These are phyloP conservation scores for Platalea minor DNA, from an alignment of 2,797 vertebrate genomes.

Conservation along the genomic window DNA sequence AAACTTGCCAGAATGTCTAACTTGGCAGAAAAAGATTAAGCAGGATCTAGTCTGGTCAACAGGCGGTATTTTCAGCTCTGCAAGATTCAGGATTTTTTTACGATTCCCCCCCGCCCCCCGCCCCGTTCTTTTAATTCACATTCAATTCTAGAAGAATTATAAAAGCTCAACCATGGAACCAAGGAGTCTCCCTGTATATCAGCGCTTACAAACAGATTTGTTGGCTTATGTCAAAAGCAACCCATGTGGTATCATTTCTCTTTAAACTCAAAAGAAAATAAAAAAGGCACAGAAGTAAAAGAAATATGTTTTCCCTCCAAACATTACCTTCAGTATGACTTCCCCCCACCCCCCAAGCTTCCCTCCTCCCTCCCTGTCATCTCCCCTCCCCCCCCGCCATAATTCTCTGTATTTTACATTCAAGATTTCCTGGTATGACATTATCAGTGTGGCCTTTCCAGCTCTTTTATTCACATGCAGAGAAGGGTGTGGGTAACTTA, in stretches of 20 bases:
- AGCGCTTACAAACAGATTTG: neutral
- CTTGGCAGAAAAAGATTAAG: conserved; percentile 63
- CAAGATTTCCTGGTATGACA: conserved; percentile 54
- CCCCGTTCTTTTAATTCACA: neutral
- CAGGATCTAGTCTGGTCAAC: conserved; percentile 27
- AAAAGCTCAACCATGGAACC: neutral
- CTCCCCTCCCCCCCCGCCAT: too few relatives aligned
- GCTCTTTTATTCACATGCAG: conserved; percentile 8
- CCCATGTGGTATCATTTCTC: neutral
- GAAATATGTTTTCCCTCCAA: neutral
- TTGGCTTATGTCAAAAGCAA: neutral
- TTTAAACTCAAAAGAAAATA: neutral
- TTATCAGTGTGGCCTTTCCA: conserved; percentile 45
- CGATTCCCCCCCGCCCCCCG: too few relatives aligned
- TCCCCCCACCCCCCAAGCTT: neutral
- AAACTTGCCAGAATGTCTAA: conserved; percentile 72
- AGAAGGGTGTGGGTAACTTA: conserved; percentile 48
- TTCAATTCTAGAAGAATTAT: neutral
- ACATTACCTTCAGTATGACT: neutral
- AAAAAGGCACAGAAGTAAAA: neutral
- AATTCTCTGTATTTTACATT: neutral
- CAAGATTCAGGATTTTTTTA: neutral
- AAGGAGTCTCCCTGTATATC: neutral
- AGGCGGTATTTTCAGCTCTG: neutral
- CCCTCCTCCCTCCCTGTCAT: neutral